A percentile compares a stretch with the other conserved stretches of the same genome.
Conservation (phyloP, 2,888 invertebrate species). For the Erannis defoliaria region DNA sequence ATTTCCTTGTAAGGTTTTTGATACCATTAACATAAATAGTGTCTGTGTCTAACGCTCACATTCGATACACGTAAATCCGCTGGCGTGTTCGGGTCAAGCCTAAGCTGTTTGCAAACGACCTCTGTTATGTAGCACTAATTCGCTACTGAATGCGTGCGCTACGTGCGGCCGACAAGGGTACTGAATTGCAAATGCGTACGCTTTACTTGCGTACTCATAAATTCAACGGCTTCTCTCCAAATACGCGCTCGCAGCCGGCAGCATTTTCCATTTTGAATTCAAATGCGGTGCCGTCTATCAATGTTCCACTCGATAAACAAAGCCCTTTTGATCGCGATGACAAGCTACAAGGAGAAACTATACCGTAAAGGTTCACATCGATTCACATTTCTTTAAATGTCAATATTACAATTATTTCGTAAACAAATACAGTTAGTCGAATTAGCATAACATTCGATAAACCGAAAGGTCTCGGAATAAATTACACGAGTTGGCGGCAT, state of each 20-base stretch:
- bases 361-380: conserved; percentile 17
- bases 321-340: conserved; percentile 34
- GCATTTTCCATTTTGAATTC: conserved; percentile 40
- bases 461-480: conserved; percentile 46
- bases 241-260: conserved; percentile 34
- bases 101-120: conserved; percentile 56
- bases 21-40: conserved; percentile 83
- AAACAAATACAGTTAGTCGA: conserved; percentile 19
- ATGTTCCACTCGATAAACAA: conserved; percentile 36
- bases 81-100: conserved; percentile 65
- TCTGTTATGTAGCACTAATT: conserved; percentile 61
- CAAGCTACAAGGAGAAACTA: conserved; percentile 41
- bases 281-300: conserved; percentile 38
- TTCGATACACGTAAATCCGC: conserved; percentile 72
- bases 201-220: conserved; percentile 37
- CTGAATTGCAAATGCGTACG: conserved; percentile 50
- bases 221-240: conserved; percentile 38
- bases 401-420: conserved; percentile 24
- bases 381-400: conserved; percentile 21
- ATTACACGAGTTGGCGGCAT: conserved; percentile 54
- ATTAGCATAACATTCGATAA: conserved; percentile 31
- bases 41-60: conserved; percentile 68
- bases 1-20: conserved; percentile 82
- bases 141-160: conserved; percentile 59
- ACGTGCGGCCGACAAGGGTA: conserved; percentile 47